phyloP scores from a whole-genome alignment of 1,140 invertebrate species.

The Rhynchophorus ferrugineus region DNA sequence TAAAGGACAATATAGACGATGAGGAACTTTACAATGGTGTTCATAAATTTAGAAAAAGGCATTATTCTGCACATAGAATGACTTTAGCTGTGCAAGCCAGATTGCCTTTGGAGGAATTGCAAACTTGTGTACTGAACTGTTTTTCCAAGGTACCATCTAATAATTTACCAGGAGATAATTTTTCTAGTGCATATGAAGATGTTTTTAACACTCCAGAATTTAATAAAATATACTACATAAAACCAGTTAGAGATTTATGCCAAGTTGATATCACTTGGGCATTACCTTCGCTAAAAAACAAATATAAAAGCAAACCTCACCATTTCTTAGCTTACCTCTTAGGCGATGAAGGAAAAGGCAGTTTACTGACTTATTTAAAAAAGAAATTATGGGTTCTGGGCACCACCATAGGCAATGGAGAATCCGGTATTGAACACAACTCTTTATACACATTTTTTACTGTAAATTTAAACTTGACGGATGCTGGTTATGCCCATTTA shows the following conservation, averaged over 20 bases:
- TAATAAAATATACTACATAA: slow-evolving; percentile 67
- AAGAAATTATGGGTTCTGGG: slow-evolving; percentile 78
- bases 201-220: slow-evolving; percentile 61
- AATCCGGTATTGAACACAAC: slow-evolving; percentile 68
- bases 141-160: slow-evolving; percentile 61
- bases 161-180: slow-evolving; percentile 51
- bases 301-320: slow-evolving; percentile 70
- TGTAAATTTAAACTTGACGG: slow-evolving; percentile 68
- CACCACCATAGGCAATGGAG: slow-evolving; percentile 66
- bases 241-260: slow-evolving; percentile 67
- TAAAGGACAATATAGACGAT: slow-evolving; percentile 62
- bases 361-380: slow-evolving; percentile 74
- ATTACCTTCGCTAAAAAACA: slow-evolving; percentile 62
- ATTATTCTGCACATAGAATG: slow-evolving; percentile 88
- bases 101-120: slow-evolving; percentile 66
- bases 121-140: slow-evolving; percentile 55
- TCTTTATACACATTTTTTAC: slow-evolving; percentile 67
- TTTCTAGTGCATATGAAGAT: slow-evolving; percentile 39
- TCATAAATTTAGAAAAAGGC: slow-evolving; percentile 69
- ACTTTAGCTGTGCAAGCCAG: slow-evolving; percentile 75
- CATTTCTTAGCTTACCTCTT: slow-evolving; percentile 75
- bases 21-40: slow-evolving; percentile 56
- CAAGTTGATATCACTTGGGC: slow-evolving; percentile 71
- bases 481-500: slow-evolving; percentile 66
- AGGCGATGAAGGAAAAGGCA: slow-evolving; percentile 83